These are phyloP conservation scores for Apamea crenata DNA, from an alignment of 2,888 invertebrate genomes.

Conservation along the genomic window DNA sequence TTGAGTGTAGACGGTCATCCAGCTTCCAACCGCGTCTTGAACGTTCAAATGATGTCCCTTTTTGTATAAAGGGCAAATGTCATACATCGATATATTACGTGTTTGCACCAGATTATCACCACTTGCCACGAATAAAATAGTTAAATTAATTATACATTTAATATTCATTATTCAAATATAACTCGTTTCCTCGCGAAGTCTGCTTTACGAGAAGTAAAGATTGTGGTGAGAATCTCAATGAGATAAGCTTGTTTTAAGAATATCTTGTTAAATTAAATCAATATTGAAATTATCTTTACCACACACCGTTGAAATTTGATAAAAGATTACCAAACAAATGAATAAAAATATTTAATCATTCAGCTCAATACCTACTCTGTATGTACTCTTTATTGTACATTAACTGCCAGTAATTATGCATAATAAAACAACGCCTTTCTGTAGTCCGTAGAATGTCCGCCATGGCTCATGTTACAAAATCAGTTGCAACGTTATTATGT, in stretches of 20 bases:
- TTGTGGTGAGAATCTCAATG: not conserved
- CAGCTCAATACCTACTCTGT: not conserved
- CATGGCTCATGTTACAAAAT: not conserved
- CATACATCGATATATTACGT: constrained; percentile 35
- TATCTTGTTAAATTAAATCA: constrained; percentile 31
- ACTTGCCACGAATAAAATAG: constrained; percentile 34
- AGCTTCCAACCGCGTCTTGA: constrained; percentile 70
- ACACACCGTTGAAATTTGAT: constrained; percentile 51
- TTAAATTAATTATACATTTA: constrained; percentile 50
- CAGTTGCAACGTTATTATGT: not conserved
- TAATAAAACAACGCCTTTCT: not conserved
- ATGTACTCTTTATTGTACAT: not conserved
- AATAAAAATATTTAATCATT: constrained; percentile 39
- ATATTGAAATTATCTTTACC: constrained; percentile 43
- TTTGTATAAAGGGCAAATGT: constrained; percentile 63
- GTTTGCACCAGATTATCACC: constrained; percentile 44
- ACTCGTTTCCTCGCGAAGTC: constrained; percentile 53
- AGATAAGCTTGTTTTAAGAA: constrained; percentile 38
- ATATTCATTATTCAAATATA: constrained; percentile 59
- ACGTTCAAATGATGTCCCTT: constrained; percentile 62
- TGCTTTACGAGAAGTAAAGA: constrained; percentile 23
- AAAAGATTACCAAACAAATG: constrained; percentile 49
- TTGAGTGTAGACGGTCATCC: constrained; percentile 74
- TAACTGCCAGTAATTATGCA: not conserved
- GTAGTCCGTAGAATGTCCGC: not conserved